Evolutionary conservation across 2,888 invertebrate species (phyloP).

Genomic region (Tinea trinotella): DNA sequence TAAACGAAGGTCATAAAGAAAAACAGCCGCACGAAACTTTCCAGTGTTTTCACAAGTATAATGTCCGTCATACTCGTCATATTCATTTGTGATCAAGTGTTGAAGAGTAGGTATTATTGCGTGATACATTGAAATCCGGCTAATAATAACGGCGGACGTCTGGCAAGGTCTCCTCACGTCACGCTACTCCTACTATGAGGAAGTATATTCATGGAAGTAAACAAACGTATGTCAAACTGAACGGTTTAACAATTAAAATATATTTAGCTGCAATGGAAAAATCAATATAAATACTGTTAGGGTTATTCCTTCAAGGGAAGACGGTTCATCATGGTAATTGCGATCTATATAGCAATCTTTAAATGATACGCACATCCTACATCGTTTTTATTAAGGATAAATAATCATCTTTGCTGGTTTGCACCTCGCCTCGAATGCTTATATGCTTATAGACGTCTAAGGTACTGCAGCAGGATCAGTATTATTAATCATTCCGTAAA

Average conservation of each 20-base stretch:
- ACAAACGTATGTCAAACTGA: conserved; percentile 10
- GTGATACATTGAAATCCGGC: conserved; percentile 6
- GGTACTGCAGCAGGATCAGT: no score
- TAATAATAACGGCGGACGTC: conserved; percentile 14
- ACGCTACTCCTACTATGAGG: conserved; percentile 13
- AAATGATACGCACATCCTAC: no score
- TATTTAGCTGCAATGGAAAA: no score
- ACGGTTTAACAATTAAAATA: background rate
- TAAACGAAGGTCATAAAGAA: conserved; percentile 3
- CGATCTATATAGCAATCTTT: no score
- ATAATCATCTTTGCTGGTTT: no score
- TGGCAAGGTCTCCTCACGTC: conserved; percentile 16
- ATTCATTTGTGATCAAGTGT: conserved; percentile 7
- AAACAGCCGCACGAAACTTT: conserved; percentile 8
- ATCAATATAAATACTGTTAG: no score
- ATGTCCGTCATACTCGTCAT: background rate
- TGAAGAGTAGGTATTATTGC: conserved; percentile 10
- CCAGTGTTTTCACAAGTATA: conserved; percentile 5
- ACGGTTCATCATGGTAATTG: no score
- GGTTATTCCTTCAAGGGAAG: no score
- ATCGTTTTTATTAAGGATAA: no score
- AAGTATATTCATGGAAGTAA: conserved; percentile 4
- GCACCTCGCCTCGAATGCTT: no score
- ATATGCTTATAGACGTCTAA: no score
- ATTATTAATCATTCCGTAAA: no score